Percentiles rank a stretch among this genome's conserved stretches.
phyloP scores from a whole-genome alignment of 2,888 invertebrate species.

The Yponomeuta plumbellus region DNA sequence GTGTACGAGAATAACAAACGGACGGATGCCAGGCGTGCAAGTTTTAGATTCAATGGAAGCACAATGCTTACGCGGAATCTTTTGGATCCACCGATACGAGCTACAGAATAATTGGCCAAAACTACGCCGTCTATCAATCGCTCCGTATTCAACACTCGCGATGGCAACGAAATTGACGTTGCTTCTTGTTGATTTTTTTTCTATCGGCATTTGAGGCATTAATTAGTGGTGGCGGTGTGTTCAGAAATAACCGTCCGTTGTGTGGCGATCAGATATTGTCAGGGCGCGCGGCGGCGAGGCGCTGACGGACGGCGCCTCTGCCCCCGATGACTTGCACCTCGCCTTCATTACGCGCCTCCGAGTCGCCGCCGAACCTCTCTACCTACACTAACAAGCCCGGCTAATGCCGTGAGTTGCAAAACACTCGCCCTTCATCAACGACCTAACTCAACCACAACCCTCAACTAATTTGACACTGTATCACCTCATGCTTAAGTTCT shows the following conservation, averaged over 20 bases:
- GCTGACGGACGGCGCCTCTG: constrained; percentile 54
- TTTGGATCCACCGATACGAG: neutral
- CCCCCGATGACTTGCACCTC: constrained; percentile 66
- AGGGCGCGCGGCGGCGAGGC: constrained; percentile 36
- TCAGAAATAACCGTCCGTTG: constrained; percentile 70
- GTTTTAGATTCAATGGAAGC: neutral
- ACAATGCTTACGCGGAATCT: neutral
- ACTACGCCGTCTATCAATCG: constrained; percentile 4
- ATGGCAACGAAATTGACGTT: constrained; percentile 50
- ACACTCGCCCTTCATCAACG: constrained; percentile 32
- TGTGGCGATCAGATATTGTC: constrained; percentile 66
- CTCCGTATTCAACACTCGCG: constrained; percentile 22
- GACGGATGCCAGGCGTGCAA: neutral
- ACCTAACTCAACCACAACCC: constrained; percentile 29
- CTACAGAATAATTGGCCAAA: neutral
- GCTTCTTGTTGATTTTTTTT: constrained; percentile 54
- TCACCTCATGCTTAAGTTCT: neutral
- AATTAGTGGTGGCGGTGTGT: constrained; percentile 69
- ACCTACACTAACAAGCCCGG: constrained; percentile 69
- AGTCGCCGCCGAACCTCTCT: constrained; percentile 36
- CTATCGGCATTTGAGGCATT: constrained; percentile 54
- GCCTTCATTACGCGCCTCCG: constrained; percentile 59
- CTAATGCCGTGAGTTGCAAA: constrained; percentile 76
- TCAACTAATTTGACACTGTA: neutral
- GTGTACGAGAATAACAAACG: constrained; percentile 16